phyloP scores from a whole-genome alignment of 2,113 vertebrate genomes.

The Micromys minutus region DNA sequence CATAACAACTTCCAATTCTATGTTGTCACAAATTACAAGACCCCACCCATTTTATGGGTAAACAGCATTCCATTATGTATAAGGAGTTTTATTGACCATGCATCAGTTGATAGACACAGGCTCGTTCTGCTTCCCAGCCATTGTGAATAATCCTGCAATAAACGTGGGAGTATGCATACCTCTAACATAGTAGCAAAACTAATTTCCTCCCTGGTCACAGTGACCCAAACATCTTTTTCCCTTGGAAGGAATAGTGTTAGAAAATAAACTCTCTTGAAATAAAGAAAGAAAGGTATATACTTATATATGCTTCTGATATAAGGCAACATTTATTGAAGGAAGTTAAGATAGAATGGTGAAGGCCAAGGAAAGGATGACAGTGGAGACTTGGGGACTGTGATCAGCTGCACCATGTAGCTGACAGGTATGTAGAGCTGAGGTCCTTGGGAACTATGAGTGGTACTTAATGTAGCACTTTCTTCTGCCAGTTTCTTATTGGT shows the following conservation, averaged over 20 bases:
- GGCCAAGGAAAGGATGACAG: background rate
- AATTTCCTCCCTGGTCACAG: background rate
- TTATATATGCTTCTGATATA: background rate
- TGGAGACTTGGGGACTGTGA: background rate
- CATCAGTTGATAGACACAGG: background rate
- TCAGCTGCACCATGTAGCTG: background rate
- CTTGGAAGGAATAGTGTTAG: slow-evolving; percentile 12
- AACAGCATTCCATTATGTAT: background rate
- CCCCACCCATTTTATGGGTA: background rate
- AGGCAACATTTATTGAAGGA: slow-evolving; percentile 52
- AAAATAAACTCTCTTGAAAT: slow-evolving; percentile 6
- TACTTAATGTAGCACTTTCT: background rate
- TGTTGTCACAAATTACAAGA: background rate
- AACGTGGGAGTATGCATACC: background rate
- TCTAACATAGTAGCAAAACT: background rate
- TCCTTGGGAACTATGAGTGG: background rate
- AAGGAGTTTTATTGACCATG: background rate
- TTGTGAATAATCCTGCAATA: background rate
- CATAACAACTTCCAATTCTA: background rate
- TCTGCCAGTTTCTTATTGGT: background rate
- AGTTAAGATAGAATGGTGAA: background rate
- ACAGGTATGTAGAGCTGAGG: background rate
- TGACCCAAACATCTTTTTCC: background rate
- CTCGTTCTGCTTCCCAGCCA: background rate
- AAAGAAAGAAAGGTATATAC: background rate